These are phyloP conservation scores for Leguminivora glycinivorella DNA, from an alignment of 1,140 invertebrate species.

Conservation along the genomic window DNA sequence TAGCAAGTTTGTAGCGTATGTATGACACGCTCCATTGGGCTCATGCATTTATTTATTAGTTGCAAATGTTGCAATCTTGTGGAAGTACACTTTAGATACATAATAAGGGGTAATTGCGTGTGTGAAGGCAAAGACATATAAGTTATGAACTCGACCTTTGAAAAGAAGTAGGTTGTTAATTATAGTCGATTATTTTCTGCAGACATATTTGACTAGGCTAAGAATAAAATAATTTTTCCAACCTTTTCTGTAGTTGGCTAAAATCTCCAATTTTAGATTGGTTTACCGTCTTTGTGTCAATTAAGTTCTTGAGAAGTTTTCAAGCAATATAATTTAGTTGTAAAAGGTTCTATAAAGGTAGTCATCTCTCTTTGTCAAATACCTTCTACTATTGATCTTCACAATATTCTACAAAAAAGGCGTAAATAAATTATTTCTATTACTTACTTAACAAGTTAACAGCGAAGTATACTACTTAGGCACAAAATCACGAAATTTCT, in stretches of 20 bases:
- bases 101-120: neutral
- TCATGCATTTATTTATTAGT: conserved; percentile 50
- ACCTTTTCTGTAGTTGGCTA: too few relatives aligned
- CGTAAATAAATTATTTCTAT: conserved; percentile 4
- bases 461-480: too few relatives aligned
- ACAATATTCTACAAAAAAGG: neutral
- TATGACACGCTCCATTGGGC: conserved; percentile 42
- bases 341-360: too few relatives aligned
- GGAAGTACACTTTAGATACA: conserved; percentile 13
- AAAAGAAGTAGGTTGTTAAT: neutral
- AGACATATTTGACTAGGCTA: neutral
- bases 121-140: neutral
- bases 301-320: too few relatives aligned
- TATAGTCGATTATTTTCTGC: neutral
- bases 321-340: too few relatives aligned
- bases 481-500: conserved; percentile 17
- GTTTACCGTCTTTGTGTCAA: too few relatives aligned
- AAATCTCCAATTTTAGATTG: too few relatives aligned
- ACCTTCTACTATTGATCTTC: neutral
- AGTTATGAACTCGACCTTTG: neutral
- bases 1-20: conserved; percentile 3
- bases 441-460: too few relatives aligned
- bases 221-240: neutral
- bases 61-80: conserved; percentile 23
- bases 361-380: too few relatives aligned